Evolutionary conservation across 2,888 invertebrate genomes (phyloP).

Genomic region (Toxonevra muliebris): DNA sequence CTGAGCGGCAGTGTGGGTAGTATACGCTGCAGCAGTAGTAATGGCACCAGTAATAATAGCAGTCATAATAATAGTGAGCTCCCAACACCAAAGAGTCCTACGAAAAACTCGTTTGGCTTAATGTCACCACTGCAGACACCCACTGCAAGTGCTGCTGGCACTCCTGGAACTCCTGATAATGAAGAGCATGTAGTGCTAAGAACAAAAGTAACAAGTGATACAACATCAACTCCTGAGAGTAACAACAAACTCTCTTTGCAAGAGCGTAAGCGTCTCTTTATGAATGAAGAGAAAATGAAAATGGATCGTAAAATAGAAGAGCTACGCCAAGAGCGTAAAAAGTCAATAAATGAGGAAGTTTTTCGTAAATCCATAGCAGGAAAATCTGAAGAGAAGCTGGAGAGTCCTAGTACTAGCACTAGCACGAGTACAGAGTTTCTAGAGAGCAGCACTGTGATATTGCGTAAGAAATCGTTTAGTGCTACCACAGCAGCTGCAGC

Average conservation of each 20-base stretch:
- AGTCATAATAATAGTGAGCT: background rate
- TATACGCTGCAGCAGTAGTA: slow-evolving; percentile 40
- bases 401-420: slow-evolving; percentile 16
- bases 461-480: slow-evolving; percentile 62
- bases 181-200: slow-evolving; percentile 43
- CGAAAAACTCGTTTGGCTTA: slow-evolving; percentile 42
- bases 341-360: slow-evolving; percentile 54
- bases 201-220: slow-evolving; percentile 29
- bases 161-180: slow-evolving; percentile 43
- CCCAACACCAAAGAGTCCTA: slow-evolving; percentile 37
- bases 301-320: slow-evolving; percentile 55
- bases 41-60: slow-evolving; percentile 7
- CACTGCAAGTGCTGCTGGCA: slow-evolving; percentile 21
- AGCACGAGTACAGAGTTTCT: slow-evolving; percentile 34
- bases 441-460: slow-evolving; percentile 50
- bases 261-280: slow-evolving; percentile 59
- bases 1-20: slow-evolving; percentile 4
- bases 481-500: slow-evolving; percentile 24
- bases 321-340: slow-evolving; percentile 55
- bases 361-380: slow-evolving; percentile 38
- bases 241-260: slow-evolving; percentile 50
- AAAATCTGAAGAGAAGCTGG: slow-evolving; percentile 37
- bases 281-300: slow-evolving; percentile 57
- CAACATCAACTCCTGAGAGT: slow-evolving; percentile 8
- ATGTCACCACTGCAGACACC: slow-evolving; percentile 30